These are phyloP conservation scores for Oreamnos americanus DNA, from an alignment of 2,113 vertebrate genomes.

Conservation along the genomic window DNA sequence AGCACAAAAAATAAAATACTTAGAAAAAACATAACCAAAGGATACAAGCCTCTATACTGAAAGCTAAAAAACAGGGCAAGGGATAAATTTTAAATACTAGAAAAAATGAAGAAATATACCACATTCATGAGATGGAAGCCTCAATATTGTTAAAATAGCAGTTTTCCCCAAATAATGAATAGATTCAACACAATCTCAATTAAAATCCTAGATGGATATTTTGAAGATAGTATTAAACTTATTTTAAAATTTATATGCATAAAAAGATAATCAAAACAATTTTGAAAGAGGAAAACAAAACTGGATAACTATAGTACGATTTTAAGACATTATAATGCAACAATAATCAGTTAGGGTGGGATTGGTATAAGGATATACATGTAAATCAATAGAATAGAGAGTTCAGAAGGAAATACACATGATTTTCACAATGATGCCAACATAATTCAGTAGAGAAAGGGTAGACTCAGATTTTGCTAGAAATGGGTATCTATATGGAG, in stretches of 20 bases:
- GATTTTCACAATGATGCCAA: slow-evolving; percentile 12
- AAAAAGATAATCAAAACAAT: background rate
- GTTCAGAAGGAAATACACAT: slow-evolving; percentile 9
- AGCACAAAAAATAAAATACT: slow-evolving; percentile 23
- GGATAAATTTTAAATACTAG: background rate
- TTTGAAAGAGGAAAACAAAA: background rate
- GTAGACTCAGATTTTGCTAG: background rate
- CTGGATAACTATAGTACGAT: background rate
- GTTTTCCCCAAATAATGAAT: background rate
- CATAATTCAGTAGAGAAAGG: background rate
- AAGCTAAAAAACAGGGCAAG: background rate
- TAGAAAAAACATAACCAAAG: slow-evolving; percentile 34
- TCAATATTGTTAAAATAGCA: background rate
- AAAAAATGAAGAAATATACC: background rate
- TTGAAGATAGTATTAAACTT: background rate
- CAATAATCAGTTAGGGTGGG: background rate
- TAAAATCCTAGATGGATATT: background rate
- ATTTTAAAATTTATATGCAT: slow-evolving; percentile 15
- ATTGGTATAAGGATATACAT: background rate
- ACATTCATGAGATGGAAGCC: background rate
- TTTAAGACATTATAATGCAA: background rate
- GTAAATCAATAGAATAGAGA: background rate
- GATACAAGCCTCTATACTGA: background rate
- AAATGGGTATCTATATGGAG: background rate
- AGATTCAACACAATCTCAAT: background rate